phyloP scores from a whole-genome alignment of 2,797 vertebrate genomes.

The Anabas testudineus region DNA sequence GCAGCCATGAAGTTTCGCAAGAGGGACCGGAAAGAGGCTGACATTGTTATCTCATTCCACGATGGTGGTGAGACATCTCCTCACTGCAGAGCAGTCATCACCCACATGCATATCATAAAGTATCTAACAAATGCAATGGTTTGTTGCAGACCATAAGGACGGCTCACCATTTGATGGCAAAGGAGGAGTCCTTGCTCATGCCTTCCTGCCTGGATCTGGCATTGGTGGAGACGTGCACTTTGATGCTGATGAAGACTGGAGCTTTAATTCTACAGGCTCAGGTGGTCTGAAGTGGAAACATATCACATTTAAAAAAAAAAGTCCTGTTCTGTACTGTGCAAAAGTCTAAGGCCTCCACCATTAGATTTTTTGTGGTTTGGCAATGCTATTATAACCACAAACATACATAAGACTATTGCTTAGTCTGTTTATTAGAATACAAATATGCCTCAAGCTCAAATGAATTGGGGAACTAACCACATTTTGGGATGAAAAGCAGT shows the following conservation, averaged over 20 bases:
- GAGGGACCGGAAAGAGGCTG: constrained; percentile 58
- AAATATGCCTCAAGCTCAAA: too few species aligned
- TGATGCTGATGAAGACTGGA: constrained; percentile 79
- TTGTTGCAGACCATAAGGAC: constrained; percentile 74
- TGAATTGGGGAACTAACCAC: too few species aligned
- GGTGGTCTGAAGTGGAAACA: not conserved
- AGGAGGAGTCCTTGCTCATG: constrained; percentile 77
- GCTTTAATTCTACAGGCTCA: constrained; percentile 67
- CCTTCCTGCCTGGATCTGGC: constrained; percentile 70
- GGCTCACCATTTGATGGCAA: constrained; percentile 75
- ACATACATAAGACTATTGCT: too few species aligned
- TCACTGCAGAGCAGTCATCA: not conserved
- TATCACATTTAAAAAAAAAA: not conserved
- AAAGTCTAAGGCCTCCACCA: too few species aligned
- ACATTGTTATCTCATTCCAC: constrained; percentile 76
- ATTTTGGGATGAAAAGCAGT: too few species aligned
- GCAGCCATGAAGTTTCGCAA: constrained; percentile 53
- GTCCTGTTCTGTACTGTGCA: too few species aligned
- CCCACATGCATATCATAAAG: not conserved
- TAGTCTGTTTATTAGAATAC: too few species aligned
- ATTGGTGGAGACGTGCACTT: constrained; percentile 80
- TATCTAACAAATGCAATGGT: not conserved
- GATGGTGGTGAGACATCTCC: constrained; percentile 48
- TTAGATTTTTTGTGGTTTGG: too few species aligned
- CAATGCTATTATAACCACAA: too few species aligned